phyloP scores from a whole-genome alignment of 1,140 invertebrate species.

The Stegodyphus dumicola region DNA sequence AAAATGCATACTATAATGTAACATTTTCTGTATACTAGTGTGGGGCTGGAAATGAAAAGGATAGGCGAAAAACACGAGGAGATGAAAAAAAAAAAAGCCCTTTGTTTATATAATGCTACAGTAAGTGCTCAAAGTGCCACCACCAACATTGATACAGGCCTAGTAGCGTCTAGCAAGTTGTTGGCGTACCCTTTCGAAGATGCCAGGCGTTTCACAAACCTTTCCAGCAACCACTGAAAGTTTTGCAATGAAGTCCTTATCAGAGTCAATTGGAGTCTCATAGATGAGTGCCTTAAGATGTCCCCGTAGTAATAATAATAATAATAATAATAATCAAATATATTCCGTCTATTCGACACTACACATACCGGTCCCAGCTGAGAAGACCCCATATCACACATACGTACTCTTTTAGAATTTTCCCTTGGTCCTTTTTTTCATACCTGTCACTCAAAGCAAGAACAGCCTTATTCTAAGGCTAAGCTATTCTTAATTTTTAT shows the following conservation, averaged over 20 bases:
- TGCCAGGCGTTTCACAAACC: background rate
- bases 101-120: background rate
- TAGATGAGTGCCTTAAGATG: background rate
- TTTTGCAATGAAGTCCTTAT: background rate
- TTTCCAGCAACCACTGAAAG: background rate
- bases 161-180: background rate
- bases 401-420: no score
- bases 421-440: no score
- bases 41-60: background rate
- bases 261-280: background rate
- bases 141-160: background rate
- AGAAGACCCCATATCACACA: no score
- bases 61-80: background rate
- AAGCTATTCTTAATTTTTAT: no score
- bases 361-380: no score
- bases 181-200: background rate
- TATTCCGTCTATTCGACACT: no score
- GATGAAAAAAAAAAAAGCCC: background rate
- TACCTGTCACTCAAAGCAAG: no score
- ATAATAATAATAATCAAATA: background rate
- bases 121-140: background rate
- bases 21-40: background rate
- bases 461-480: no score
- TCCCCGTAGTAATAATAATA: background rate
- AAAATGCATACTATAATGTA: background rate